Base-by-base conservation (phyloP, 2,113 vertebrate species). In the Mustela lutreola region DNA sequence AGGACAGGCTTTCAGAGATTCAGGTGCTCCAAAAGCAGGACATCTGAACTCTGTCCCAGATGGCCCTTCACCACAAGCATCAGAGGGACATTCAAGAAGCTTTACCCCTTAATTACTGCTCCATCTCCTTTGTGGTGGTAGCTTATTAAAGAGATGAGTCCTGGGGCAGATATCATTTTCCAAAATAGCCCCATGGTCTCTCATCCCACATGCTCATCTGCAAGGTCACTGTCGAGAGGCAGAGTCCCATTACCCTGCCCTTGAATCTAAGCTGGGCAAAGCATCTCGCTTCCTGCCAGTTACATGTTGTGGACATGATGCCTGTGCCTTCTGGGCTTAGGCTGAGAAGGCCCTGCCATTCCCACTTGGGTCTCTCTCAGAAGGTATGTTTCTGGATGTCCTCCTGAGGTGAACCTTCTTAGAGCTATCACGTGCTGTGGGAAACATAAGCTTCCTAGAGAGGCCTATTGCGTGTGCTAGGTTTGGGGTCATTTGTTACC, bases 41-140 rank as follows among this genome's bases (percentile, higher is more conserved):
- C 5, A 4, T 36, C 48, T 33, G 53, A 39, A 42, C 16, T 58
- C 36, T 31, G 53, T 7, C 10, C 53, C 50, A 9, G 7, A 19
- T 1, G 28, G 26, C 58, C 62, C 16, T 71, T 73, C 26, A 39
- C 36, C 45, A 2, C 1, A 45, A 91, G 80, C 71, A 33, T 28
- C 2, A 0, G 7, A 33, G 50, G 10, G 21, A 11, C 2, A 0
- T 33, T 7, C 0, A 1, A 19, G 82, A 31, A 18, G 12, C 21
- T 58, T 7, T 0, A 12, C 22, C 42, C 76, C 45, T 84, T 21
- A 21, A 0, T 48, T 10, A 48, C 42, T 19, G 42, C 45, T 42
- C 82, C 26, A 2, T 65, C 22, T 90, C 42, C 26, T 79, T 86
- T 21, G 36, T 22, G 85, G 24, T 36, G 7, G 53, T 53, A 39